Evolutionary conservation across 2,113 vertebrate species (phyloP).

Genomic region (Sylvia atricapilla): DNA sequence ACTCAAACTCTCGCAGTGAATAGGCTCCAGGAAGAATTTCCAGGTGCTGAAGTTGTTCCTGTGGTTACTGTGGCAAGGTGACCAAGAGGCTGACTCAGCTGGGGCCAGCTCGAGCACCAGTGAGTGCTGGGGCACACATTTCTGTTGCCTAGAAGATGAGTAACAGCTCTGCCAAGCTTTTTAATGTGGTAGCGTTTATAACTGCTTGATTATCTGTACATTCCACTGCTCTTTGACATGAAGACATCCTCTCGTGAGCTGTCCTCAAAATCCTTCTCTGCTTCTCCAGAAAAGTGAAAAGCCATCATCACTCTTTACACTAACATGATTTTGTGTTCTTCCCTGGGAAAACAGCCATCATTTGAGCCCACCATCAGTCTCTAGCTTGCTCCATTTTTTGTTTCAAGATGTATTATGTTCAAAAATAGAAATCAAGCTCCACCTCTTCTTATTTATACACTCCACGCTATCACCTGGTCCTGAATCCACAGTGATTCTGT

Average conservation of each 20-base stretch:
- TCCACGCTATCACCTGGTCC: neutral
- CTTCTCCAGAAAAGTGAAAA: neutral
- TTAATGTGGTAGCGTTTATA: neutral
- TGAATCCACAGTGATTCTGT: neutral
- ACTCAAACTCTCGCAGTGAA: neutral
- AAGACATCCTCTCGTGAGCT: neutral
- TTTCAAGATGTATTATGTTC: neutral
- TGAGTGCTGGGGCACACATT: neutral
- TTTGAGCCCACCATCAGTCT: neutral
- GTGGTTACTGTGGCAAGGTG: neutral
- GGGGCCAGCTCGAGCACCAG: neutral
- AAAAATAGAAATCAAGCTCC: neutral
- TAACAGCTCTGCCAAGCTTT: neutral
- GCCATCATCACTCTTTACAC: neutral
- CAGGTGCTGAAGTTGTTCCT: neutral
- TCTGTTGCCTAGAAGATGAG: neutral
- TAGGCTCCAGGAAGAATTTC: neutral
- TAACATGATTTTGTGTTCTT: neutral
- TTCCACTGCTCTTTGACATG: neutral
- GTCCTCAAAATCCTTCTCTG: neutral
- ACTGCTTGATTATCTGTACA: neutral
- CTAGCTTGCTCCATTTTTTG: neutral
- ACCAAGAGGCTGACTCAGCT: neutral
- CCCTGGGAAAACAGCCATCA: neutral
- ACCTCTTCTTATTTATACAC: neutral